phyloP scores from a whole-genome alignment of 1,140 invertebrate genomes.

The Cydia pomonella region DNA sequence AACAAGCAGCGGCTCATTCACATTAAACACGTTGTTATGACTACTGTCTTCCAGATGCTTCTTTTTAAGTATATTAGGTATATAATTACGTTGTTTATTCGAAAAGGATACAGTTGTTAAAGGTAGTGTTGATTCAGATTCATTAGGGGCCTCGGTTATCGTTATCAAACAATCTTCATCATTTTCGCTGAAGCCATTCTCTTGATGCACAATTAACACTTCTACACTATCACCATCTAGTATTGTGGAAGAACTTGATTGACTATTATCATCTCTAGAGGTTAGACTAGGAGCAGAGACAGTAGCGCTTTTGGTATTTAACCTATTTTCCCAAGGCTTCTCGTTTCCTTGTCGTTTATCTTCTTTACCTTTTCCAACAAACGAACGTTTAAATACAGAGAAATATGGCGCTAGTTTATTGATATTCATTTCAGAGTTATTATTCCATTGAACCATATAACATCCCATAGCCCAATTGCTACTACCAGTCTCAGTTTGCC shows the following conservation, averaged over 20 bases:
- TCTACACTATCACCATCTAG: background rate
- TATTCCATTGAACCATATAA: slow-evolving; percentile 18
- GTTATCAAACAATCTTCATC: slow-evolving; percentile 3
- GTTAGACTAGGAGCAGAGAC: background rate
- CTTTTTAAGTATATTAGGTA: background rate
- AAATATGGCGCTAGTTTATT: background rate
- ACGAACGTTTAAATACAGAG: background rate
- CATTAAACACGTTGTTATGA: background rate
- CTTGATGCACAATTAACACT: background rate
- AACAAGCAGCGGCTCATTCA: background rate
- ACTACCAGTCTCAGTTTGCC: background rate
- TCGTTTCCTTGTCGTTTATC: background rate
- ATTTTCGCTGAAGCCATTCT: background rate
- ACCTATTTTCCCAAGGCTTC: background rate
- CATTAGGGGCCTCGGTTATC: background rate
- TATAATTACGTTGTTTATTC: background rate
- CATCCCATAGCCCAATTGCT: slow-evolving; percentile 22
- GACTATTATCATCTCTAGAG: background rate
- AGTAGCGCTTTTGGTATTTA: background rate
- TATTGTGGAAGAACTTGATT: background rate
- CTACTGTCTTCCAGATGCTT: background rate
- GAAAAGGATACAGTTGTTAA: background rate
- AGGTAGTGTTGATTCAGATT: background rate
- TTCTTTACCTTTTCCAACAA: background rate
- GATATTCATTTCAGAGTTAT: background rate